phyloP scores from a whole-genome alignment of 2,888 invertebrate genomes.

The Synergus umbraculus region DNA sequence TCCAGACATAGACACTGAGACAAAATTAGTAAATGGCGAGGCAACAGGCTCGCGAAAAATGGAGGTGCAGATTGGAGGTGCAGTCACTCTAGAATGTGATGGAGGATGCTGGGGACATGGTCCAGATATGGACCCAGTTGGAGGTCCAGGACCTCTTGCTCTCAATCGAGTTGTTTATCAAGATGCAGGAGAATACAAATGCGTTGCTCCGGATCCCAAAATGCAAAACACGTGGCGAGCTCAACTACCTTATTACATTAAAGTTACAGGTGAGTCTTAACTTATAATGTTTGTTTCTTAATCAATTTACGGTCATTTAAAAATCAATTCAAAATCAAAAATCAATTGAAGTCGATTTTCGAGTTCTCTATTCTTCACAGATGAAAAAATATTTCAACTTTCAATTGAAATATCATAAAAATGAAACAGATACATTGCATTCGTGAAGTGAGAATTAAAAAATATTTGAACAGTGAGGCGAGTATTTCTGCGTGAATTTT shows the following conservation, averaged over 20 bases:
- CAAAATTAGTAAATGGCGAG: slow-evolving; percentile 73
- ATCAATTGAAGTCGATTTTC: neutral
- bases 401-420: neutral
- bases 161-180: slow-evolving; percentile 86
- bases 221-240: slow-evolving; percentile 76
- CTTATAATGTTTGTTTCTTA: neutral
- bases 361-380: no score
- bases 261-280: slow-evolving; percentile 77
- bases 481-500: slow-evolving; percentile 15
- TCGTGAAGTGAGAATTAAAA: no score
- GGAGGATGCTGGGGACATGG: slow-evolving; percentile 78
- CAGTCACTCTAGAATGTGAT: slow-evolving; percentile 89
- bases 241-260: slow-evolving; percentile 77
- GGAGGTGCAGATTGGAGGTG: slow-evolving; percentile 91
- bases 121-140: slow-evolving; percentile 78
- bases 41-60: slow-evolving; percentile 81
- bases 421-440: neutral
- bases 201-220: slow-evolving; percentile 82
- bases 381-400: no score
- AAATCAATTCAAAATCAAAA: neutral
- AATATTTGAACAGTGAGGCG: neutral
- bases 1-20: slow-evolving; percentile 73
- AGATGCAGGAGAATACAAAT: slow-evolving; percentile 87
- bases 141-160: slow-evolving; percentile 82
- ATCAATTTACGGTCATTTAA: neutral